Evolutionary conservation across 2,797 vertebrate species (phyloP).

Genomic region (Halcyon chelicuti): DNA sequence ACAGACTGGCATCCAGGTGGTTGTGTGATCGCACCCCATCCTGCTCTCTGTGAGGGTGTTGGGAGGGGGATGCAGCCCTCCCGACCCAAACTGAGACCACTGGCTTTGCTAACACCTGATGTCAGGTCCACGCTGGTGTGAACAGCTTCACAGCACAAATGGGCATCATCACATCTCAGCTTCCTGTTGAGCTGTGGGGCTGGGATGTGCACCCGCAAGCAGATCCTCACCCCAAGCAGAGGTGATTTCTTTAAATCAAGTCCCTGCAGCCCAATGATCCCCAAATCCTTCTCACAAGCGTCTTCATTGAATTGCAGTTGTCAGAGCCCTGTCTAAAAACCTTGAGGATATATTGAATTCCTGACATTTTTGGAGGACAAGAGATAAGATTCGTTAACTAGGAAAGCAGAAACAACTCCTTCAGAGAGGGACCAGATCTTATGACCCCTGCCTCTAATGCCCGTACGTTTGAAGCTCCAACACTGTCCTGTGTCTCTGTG

Average conservation of each 20-base stretch:
- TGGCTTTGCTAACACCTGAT: not conserved
- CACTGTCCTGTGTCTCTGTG: not conserved
- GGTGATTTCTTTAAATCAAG: not conserved
- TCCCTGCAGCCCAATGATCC: not conserved
- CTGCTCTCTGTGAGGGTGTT: rapidly evolving
- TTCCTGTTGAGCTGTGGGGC: not conserved
- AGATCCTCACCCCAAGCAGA: not conserved
- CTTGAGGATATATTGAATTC: not conserved
- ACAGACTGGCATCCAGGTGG: not conserved
- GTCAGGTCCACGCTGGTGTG: not conserved
- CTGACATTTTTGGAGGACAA: not conserved
- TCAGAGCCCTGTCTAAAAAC: not conserved
- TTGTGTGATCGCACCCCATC: rapidly evolving
- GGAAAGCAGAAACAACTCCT: not conserved
- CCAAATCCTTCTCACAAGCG: not conserved
- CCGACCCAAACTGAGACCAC: no score
- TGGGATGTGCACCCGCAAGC: not conserved
- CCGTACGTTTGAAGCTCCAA: not conserved
- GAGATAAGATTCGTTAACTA: not conserved
- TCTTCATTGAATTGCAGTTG: not conserved
- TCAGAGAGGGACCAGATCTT: not conserved
- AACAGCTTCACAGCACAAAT: rapidly evolving
- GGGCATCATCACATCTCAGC: not conserved
- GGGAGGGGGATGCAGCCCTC: not conserved
- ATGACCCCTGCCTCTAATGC: not conserved